These are phyloP conservation scores for Salmo trutta DNA, from an alignment of 2,797 vertebrate species.

Conservation along the genomic window DNA sequence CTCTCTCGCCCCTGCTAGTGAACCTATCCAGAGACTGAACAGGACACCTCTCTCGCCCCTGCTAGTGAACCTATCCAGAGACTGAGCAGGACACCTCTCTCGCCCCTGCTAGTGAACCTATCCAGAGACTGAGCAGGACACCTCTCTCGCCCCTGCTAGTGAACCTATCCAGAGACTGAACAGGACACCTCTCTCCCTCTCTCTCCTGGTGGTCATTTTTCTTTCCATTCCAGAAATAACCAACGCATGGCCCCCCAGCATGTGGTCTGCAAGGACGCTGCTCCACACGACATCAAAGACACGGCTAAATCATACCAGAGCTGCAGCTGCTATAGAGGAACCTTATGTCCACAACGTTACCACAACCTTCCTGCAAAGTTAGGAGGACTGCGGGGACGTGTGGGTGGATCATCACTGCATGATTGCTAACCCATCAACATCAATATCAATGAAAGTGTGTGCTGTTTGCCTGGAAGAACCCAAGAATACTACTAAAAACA, in stretches of 20 bases:
- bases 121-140: constrained; percentile 1
- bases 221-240: constrained; percentile 67
- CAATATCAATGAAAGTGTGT: constrained; percentile 35
- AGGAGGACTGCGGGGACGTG: not conserved
- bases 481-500: constrained; percentile 8
- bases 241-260: constrained; percentile 48
- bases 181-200: not conserved
- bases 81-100: not conserved
- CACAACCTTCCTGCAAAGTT: not conserved
- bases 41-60: not conserved
- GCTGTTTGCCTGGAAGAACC: constrained; percentile 12
- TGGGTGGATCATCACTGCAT: not conserved
- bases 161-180: no score
- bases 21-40: not conserved
- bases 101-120: constrained; percentile 5
- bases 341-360: not conserved
- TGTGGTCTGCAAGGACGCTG: constrained; percentile 55
- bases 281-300: constrained; percentile 64
- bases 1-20: constrained; percentile 9
- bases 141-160: not conserved
- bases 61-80: no score
- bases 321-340: constrained; percentile 24
- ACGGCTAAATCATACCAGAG: constrained; percentile 41
- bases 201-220: constrained; percentile 48
- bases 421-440: not conserved